These are phyloP conservation scores for Gadopsis bispinosus DNA, from an alignment of 2,797 vertebrate genomes.

Conservation along the genomic window DNA sequence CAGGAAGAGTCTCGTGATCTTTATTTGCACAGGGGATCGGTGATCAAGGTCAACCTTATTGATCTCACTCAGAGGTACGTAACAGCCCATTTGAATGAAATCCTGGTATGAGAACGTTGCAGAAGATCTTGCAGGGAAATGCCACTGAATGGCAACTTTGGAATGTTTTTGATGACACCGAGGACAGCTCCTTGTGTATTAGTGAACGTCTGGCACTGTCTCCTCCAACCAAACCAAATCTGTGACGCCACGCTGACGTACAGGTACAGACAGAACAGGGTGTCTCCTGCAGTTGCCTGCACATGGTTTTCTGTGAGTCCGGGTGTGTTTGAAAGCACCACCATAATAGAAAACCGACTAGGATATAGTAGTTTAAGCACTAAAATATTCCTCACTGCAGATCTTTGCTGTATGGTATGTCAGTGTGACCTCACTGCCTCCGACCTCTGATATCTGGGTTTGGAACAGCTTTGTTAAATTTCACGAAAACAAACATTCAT, in stretches of 20 bases:
- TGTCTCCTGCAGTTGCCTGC: slow-evolving; percentile 7
- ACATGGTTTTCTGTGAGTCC: slow-evolving; percentile 28
- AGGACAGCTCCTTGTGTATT: slow-evolving; percentile 44
- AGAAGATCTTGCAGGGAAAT: slow-evolving; percentile 42
- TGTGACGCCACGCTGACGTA: slow-evolving; percentile 49
- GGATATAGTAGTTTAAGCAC: slow-evolving; percentile 38
- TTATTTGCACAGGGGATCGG: slow-evolving; percentile 29
- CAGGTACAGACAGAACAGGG: slow-evolving; percentile 17
- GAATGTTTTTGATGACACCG: slow-evolving; percentile 34
- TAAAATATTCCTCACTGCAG: slow-evolving; percentile 63
- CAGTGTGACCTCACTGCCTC: slow-evolving; percentile 48
- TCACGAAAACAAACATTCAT: slow-evolving; percentile 43
- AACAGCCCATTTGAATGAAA: neutral
- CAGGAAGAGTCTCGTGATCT: neutral
- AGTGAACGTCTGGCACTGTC: slow-evolving; percentile 44
- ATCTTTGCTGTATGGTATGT: slow-evolving; percentile 36
- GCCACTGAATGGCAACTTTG: slow-evolving; percentile 40
- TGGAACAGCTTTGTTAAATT: slow-evolving; percentile 45
- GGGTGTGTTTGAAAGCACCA: slow-evolving; percentile 43
- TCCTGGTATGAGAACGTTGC: slow-evolving; percentile 1
- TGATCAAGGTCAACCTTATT: neutral
- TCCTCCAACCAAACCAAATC: slow-evolving; percentile 35
- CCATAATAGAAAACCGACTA: slow-evolving; percentile 38
- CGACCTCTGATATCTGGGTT: slow-evolving; percentile 26
- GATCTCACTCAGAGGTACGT: neutral